Conservation (phyloP, 1,140 invertebrate genomes). For the Heterodera carotae region DNA sequence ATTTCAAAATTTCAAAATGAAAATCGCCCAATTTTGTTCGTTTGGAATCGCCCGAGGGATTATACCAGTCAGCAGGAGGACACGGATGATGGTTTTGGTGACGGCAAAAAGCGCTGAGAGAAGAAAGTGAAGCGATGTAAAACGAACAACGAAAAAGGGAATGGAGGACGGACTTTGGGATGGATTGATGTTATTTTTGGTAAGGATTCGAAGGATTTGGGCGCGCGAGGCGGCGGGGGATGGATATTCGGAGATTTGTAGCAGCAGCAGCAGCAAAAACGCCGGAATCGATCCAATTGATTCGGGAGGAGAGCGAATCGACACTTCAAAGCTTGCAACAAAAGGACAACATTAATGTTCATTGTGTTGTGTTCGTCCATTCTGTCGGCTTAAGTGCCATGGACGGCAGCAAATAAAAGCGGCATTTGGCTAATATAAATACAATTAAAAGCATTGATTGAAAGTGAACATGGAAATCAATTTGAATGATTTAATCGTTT, state of each 20-base stretch:
- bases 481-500: no score
- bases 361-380: background rate
- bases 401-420: no score
- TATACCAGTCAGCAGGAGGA: background rate
- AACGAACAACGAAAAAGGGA: background rate
- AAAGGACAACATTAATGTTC: background rate
- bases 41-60: background rate
- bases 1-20: background rate
- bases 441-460: no score
- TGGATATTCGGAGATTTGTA: background rate
- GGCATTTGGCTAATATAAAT: no score
- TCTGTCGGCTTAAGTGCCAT: background rate
- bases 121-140: background rate
- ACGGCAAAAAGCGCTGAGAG: background rate
- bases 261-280: background rate
- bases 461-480: no score
- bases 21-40: background rate
- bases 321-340: background rate
- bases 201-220: background rate
- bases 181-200: no score
- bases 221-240: background rate
- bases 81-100: background rate
- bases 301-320: background rate
- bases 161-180: background rate
- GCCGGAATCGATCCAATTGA: background rate